phyloP scores from a whole-genome alignment of 1,140 invertebrate genomes.

The Aphelenchoides besseyi region DNA sequence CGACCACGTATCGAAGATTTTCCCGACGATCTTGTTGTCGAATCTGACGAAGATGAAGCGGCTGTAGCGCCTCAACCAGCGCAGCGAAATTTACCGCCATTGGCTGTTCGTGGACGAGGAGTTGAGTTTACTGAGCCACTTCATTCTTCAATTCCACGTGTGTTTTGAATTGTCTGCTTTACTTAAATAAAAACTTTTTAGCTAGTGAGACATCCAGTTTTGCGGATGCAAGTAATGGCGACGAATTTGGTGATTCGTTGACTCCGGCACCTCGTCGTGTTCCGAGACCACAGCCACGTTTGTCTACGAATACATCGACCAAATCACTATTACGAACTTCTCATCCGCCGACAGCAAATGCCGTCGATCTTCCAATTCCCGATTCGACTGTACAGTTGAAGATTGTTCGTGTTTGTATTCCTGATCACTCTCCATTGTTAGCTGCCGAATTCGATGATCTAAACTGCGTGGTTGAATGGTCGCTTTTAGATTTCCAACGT shows the following conservation, averaged over 20 bases:
- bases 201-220: constrained; percentile 44
- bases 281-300: not conserved
- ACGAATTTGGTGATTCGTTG: constrained; percentile 23
- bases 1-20: constrained; percentile 1
- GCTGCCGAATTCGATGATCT: constrained; percentile 29
- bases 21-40: constrained; percentile 17
- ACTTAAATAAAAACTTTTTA: constrained; percentile 29
- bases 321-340: not conserved
- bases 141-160: constrained; percentile 53
- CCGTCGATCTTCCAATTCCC: not conserved
- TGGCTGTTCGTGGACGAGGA: constrained; percentile 12
- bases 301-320: too few species aligned
- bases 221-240: constrained; percentile 27
- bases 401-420: constrained; percentile 27
- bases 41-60: constrained; percentile 18
- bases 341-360: not conserved
- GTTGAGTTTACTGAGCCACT: constrained; percentile 52
- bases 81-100: constrained; percentile 12
- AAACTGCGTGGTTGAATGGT: constrained; percentile 53
- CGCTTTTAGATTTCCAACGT: constrained; percentile 45
- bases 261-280: too few species aligned
- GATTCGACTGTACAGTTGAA: constrained; percentile 32
- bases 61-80: constrained; percentile 1
- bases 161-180: constrained; percentile 22
- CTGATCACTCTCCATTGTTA: constrained; percentile 42